Conservation (phyloP, 2,113 vertebrate genomes). For the Terrapene triunguis region DNA sequence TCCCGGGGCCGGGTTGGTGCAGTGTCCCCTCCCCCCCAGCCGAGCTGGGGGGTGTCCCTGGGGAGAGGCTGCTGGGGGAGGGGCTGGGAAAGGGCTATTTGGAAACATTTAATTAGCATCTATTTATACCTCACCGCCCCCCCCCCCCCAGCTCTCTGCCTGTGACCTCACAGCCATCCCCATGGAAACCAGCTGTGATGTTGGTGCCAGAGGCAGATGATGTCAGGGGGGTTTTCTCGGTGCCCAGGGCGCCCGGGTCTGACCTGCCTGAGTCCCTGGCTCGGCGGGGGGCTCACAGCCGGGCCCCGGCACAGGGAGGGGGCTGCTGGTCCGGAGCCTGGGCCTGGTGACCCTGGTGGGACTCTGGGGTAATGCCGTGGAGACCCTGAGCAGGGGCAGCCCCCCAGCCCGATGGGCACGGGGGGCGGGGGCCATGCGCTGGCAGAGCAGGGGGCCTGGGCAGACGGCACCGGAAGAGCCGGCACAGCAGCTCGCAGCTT, state of each 20-base stretch:
- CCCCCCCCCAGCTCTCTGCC: not conserved
- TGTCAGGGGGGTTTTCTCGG: not conserved
- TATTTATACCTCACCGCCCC: not conserved
- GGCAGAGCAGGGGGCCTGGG: no score
- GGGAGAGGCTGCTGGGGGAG: not conserved
- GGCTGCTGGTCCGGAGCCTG: no score
- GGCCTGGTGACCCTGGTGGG: no score
- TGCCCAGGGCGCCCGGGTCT: no score
- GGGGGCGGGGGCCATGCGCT: no score
- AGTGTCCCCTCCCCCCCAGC: not conserved
- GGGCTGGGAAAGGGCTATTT: not conserved
- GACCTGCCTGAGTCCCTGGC: no score
- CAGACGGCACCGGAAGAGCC: no score
- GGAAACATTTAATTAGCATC: not conserved
- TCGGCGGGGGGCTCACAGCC: no score
- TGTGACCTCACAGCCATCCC: fast-evolving
- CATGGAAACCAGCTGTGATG: not conserved
- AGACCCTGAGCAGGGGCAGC: not conserved
- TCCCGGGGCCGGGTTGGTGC: no score
- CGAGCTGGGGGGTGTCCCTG: not conserved
- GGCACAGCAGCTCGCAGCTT: no score
- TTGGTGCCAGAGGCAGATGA: not conserved
- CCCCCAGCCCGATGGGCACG: not conserved
- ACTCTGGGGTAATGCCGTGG: not conserved
- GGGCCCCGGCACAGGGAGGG: no score